A percentile compares a stretch with the other conserved stretches of the same genome.
Conservation (phyloP, 2,888 invertebrate species). For the Caenorhabditis zanzibari region DNA sequence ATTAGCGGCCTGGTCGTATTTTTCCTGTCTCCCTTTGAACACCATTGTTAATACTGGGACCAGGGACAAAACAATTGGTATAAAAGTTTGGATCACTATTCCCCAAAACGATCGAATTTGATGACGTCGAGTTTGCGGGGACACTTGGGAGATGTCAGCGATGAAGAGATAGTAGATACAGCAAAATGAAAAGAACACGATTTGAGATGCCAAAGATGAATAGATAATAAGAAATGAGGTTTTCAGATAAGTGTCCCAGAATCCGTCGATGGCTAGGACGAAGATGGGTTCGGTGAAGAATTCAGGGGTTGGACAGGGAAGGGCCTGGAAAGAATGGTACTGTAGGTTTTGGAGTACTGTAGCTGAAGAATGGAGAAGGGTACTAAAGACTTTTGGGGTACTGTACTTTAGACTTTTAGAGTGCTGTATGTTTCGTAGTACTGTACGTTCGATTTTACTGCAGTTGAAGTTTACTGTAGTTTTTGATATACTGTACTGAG, state of each 20-base stretch:
- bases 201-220: neutral
- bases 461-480: too few species aligned
- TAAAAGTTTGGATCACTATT: neutral
- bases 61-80: neutral
- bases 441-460: too few species aligned
- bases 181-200: neutral
- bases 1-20: neutral
- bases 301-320: conserved; percentile 1
- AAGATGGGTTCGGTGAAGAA: conserved; percentile 8
- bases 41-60: neutral
- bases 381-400: too few species aligned
- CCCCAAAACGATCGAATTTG: conserved; percentile 7
- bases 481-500: too few species aligned
- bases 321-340: neutral
- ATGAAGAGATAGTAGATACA: conserved; percentile 14
- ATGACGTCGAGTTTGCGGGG: neutral
- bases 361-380: too few species aligned
- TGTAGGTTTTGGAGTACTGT: too few species aligned
- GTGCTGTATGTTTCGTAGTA: too few species aligned
- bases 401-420: neutral
- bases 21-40: neutral
- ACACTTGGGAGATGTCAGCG: neutral
- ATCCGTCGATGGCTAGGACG: neutral
- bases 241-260: neutral
- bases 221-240: neutral